Evolutionary conservation across 2,113 vertebrate genomes (phyloP).

Genomic region (Rhabdornis inornatus): DNA sequence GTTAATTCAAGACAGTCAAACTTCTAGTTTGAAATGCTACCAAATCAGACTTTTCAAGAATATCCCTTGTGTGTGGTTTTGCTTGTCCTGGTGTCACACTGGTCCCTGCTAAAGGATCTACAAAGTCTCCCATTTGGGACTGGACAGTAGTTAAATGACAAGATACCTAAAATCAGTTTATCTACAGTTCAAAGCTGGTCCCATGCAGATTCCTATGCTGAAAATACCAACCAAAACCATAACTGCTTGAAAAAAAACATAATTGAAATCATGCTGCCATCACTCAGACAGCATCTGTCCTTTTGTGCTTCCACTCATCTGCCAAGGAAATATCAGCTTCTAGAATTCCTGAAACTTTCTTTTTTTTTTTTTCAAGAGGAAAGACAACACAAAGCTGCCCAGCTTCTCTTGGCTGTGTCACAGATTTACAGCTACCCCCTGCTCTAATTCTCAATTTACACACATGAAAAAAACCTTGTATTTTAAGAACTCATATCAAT

Average conservation of each 20-base stretch:
- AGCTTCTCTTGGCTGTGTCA: neutral
- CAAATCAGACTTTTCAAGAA: neutral
- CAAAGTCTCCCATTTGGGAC: neutral
- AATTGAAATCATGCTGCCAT: neutral
- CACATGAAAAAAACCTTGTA: neutral
- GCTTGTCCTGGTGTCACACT: neutral
- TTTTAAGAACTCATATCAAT: neutral
- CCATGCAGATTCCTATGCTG: neutral
- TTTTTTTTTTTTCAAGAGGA: neutral
- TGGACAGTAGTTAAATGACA: neutral
- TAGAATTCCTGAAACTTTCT: neutral
- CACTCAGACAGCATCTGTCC: neutral
- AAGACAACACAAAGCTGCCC: neutral
- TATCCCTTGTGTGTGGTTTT: neutral
- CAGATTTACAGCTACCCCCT: neutral
- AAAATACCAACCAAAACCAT: neutral
- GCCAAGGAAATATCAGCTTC: rapidly evolving
- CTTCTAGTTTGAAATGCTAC: neutral
- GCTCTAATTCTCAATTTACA: neutral
- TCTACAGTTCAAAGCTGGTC: neutral
- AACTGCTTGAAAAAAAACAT: neutral
- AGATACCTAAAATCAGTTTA: neutral
- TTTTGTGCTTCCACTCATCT: neutral
- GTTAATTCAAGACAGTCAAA: neutral
- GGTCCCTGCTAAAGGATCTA: neutral